These are phyloP conservation scores for Prionace glauca DNA, from an alignment of 2,797 vertebrate genomes.

Conservation along the genomic window DNA sequence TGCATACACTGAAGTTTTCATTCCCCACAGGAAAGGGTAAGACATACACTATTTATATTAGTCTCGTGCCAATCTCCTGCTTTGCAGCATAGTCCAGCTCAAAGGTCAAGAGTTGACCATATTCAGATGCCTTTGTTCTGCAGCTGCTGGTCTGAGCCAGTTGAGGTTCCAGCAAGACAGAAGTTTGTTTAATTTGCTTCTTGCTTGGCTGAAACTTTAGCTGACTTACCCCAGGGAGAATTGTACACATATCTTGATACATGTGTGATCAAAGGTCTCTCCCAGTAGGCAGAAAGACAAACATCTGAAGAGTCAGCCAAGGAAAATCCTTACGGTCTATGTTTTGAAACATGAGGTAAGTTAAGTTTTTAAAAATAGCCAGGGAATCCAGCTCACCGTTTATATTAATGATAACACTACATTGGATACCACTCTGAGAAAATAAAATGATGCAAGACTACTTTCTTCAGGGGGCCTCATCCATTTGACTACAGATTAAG, in stretches of 20 bases:
- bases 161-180: background rate
- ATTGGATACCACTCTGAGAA: too few relatives aligned
- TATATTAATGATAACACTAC: background rate
- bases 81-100: background rate
- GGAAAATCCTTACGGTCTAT: background rate
- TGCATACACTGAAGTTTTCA: slow-evolving; percentile 21
- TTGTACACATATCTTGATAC: background rate
- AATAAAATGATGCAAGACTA: background rate
- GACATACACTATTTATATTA: background rate
- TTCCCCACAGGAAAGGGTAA: slow-evolving; percentile 5
- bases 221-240: background rate
- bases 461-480: background rate
- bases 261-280: background rate
- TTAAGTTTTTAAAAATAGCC: background rate
- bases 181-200: background rate
- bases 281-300: background rate
- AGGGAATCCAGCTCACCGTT: background rate
- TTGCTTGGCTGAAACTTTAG: background rate
- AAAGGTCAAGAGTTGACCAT: background rate
- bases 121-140: background rate
- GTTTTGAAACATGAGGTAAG: background rate
- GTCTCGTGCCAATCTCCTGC: slow-evolving; percentile 8
- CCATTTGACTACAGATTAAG: background rate
- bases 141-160: background rate
- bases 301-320: background rate